These are phyloP conservation scores for Tringa solitaria DNA, from an alignment of 2,113 vertebrate species.

Conservation along the genomic window DNA sequence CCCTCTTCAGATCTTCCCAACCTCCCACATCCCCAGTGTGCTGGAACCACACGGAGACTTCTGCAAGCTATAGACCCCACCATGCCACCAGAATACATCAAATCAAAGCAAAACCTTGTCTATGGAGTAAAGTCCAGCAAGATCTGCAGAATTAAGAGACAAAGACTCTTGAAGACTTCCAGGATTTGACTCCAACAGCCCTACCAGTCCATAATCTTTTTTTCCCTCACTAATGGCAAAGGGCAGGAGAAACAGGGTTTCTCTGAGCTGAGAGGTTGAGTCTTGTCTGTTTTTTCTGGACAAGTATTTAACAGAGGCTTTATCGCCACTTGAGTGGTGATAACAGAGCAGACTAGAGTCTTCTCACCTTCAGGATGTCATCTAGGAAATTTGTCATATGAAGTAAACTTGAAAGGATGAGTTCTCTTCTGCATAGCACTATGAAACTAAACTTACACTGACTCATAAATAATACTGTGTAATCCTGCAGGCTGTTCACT, in stretches of 20 bases:
- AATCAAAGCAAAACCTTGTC: neutral
- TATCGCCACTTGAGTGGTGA: neutral
- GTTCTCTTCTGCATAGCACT: neutral
- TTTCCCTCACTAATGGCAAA: neutral
- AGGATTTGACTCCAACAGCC: neutral
- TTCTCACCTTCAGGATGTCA: neutral
- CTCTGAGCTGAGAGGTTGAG: neutral
- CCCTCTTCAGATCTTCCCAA: neutral
- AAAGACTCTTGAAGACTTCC: neutral
- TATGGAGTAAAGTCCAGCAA: neutral
- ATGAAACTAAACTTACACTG: neutral
- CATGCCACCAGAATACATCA: neutral
- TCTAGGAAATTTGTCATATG: neutral
- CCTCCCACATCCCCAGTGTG: neutral
- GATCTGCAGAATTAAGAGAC: neutral
- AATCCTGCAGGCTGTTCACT: neutral
- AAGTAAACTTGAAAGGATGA: neutral
- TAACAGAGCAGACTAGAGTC: neutral
- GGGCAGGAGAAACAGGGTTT: neutral
- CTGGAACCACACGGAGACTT: neutral
- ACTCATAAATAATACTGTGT: neutral
- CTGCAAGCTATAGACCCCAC: neutral
- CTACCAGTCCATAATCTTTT: neutral
- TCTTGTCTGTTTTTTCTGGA: neutral
- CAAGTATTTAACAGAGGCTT: neutral